These are phyloP conservation scores for Nemotelus nigrinus DNA, from an alignment of 2,888 invertebrate genomes.

Conservation along the genomic window DNA sequence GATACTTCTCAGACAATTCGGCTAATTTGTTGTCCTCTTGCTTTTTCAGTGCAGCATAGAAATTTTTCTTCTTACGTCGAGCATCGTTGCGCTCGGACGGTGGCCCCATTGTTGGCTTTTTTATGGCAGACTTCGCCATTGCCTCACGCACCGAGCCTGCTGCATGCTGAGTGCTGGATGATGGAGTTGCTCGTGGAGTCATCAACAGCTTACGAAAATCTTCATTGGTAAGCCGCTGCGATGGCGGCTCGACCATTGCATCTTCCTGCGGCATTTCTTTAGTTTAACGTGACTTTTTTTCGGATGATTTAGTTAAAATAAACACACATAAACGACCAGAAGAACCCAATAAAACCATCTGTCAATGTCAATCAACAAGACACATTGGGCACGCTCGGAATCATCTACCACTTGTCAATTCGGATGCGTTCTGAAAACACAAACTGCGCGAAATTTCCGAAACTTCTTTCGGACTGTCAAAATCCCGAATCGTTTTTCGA, in stretches of 20 bases:
- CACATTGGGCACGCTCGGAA: background rate
- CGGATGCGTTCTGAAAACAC: background rate
- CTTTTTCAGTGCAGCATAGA: slow-evolving; percentile 92
- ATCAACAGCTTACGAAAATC: slow-evolving; percentile 95
- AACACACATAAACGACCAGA: background rate
- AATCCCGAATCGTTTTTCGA: slow-evolving; percentile 30
- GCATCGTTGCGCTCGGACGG: slow-evolving; percentile 80
- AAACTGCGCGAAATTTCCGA: slow-evolving; percentile 24
- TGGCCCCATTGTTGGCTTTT: slow-evolving; percentile 61
- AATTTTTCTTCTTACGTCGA: slow-evolving; percentile 92
- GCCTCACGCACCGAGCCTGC: slow-evolving; percentile 74
- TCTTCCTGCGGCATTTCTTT: slow-evolving; percentile 48
- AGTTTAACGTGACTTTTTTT: background rate
- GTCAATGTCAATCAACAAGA: background rate
- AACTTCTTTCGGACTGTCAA: background rate
- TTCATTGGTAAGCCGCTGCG: slow-evolving; percentile 91
- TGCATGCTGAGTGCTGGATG: slow-evolving; percentile 61
- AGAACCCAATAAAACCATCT: background rate
- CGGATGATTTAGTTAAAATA: background rate
- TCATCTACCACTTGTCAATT: background rate
- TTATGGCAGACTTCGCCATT: slow-evolving; percentile 56
- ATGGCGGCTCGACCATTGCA: slow-evolving; percentile 66
- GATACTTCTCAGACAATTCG: slow-evolving; percentile 91
- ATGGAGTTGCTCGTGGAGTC: slow-evolving; percentile 86
- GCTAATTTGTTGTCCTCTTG: slow-evolving; percentile 95